Evolutionary conservation across 2,888 invertebrate species (phyloP).

Genomic region (Heliconius charithonia): DNA sequence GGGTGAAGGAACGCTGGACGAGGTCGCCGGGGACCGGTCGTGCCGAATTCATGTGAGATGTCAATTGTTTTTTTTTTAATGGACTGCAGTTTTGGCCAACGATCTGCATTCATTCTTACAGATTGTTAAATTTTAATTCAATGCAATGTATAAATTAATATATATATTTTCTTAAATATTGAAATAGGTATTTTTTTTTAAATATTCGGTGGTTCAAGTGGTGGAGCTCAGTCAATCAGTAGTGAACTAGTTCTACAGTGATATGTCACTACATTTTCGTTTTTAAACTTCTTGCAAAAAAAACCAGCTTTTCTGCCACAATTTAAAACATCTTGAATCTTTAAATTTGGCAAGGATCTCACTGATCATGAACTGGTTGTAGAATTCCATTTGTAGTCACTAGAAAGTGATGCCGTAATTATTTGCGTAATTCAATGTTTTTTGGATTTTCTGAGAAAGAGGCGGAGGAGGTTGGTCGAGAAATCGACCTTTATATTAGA

Average conservation of each 20-base stretch:
- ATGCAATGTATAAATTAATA: background rate
- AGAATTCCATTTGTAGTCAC: slow-evolving; percentile 14
- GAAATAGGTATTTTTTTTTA: background rate
- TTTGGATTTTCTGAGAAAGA: slow-evolving; percentile 22
- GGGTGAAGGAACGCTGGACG: slow-evolving; percentile 40
- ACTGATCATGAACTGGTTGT: background rate
- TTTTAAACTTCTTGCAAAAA: too few species aligned
- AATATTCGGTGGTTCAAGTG: too few species aligned
- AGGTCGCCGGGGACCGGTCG: slow-evolving; percentile 38
- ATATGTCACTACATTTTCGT: too few species aligned
- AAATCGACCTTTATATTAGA: slow-evolving; percentile 24
- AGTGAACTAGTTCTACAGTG: too few species aligned
- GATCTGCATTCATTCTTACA: slow-evolving; percentile 9
- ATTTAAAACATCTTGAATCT: background rate
- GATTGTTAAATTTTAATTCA: slow-evolving; percentile 12
- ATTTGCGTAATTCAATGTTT: slow-evolving; percentile 14
- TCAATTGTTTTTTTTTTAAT: slow-evolving; percentile 31
- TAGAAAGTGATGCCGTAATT: slow-evolving; percentile 33
- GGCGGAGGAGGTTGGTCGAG: background rate
- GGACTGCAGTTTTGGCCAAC: slow-evolving; percentile 16
- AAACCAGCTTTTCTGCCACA: too few species aligned
- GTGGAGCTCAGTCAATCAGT: too few species aligned
- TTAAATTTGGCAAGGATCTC: slow-evolving; percentile 27
- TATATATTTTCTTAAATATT: slow-evolving; percentile 1
- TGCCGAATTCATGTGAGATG: slow-evolving; percentile 25